Conservation (phyloP, 2,797 vertebrate genomes). For the Melanotaenia maccullochi region DNA sequence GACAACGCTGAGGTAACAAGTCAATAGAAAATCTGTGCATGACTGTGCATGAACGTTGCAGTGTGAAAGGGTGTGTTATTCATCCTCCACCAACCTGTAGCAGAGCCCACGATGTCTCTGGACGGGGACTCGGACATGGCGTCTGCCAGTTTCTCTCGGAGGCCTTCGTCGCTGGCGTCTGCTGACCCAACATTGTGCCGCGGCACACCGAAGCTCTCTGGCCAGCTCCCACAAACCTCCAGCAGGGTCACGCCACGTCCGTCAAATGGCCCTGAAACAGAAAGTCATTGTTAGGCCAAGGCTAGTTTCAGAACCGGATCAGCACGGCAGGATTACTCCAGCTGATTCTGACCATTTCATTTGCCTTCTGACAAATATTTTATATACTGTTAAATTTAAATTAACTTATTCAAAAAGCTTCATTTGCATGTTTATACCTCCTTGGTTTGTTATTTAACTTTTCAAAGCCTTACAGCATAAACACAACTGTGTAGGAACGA, state of each 20-base stretch:
- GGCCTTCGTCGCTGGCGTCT: slow-evolving; percentile 92
- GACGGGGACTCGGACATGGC: slow-evolving; percentile 98
- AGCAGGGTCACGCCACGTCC: slow-evolving; percentile 92
- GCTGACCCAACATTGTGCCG: slow-evolving; percentile 89
- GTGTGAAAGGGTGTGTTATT: not conserved
- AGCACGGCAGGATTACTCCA: not conserved
- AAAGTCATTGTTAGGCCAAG: not conserved
- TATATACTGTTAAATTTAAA: too few relatives aligned
- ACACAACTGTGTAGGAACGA: too few relatives aligned
- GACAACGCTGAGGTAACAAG: not conserved
- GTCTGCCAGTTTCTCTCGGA: slow-evolving; percentile 94
- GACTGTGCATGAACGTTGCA: not conserved
- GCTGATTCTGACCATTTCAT: too few relatives aligned
- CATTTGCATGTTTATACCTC: too few relatives aligned
- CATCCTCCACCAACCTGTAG: slow-evolving; percentile 87
- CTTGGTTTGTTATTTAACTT: too few relatives aligned
- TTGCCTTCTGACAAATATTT: too few relatives aligned
- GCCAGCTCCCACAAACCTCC: slow-evolving; percentile 98
- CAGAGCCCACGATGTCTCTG: slow-evolving; percentile 92
- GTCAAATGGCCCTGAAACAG: slow-evolving; percentile 89
- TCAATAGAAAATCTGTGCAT: not conserved
- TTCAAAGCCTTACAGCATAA: too few relatives aligned
- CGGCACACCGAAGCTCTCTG: slow-evolving; percentile 91
- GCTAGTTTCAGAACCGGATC: not conserved
- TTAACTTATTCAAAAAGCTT: too few relatives aligned